Base-by-base conservation (phyloP, 1,140 invertebrate species). In the Ephestia elutella region DNA sequence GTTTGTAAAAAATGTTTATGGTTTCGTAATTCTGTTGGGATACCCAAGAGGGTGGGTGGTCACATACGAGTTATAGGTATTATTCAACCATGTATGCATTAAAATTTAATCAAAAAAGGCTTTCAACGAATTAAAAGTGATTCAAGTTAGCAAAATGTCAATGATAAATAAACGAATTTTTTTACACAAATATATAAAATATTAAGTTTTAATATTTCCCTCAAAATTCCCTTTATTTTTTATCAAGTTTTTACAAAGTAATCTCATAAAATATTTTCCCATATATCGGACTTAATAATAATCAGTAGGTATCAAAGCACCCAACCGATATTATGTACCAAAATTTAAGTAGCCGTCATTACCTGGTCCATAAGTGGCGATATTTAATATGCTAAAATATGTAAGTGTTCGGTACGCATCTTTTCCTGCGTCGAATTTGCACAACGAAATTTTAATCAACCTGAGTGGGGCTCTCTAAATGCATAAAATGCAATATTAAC, bases 401-500 rank as follows among this genome's bases (percentile, higher is more conserved):
- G 19, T 25, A 53, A 53, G n/a, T 7, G 38, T 44, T 44, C 38
- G 0, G 5, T 44, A 15, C 32, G 18, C 54, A 38, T 55, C 54
- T 28, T 35, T 30, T 17, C 7, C 3, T 4, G 10, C 30, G 11
- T 19, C 15, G 30, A 38, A 38, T 67, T 63, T 54, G 48, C 54
- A 60, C 54, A 57, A 63, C 54, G 71, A 76, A 78, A 81, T 82
- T 76, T 80, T 79, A 82, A 86, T 84, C 77, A 82, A 74, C 65
- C 60, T 44, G 56, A 70, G 67, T 62, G 61, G 58, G 54, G 69
- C 60, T 73, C 66, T 60, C 65, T 63, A 63, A 64, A 63, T 68
- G 59, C 71, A 77, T 86, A 80, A 82, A 80, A 76, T 78, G 71
- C 75, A 74, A 75, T 83, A 71, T 84, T 82, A 82, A 86, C 80